Conservation (phyloP, 2,113 vertebrate species). For the Poecile atricapillus region DNA sequence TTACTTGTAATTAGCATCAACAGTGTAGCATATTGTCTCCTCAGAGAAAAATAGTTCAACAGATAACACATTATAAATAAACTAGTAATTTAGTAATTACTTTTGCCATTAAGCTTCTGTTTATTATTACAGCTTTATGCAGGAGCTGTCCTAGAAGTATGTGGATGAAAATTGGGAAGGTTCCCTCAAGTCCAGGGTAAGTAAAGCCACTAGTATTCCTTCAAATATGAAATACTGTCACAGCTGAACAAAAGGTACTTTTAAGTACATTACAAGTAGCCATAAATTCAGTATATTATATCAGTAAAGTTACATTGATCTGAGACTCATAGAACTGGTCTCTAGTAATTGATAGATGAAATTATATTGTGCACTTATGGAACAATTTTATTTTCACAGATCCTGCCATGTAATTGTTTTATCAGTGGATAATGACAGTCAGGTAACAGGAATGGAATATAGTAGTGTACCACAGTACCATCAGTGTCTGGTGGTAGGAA, state of each 20-base stretch:
- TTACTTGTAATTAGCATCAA: neutral
- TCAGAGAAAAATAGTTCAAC: neutral
- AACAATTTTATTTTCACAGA: neutral
- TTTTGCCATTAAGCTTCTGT: neutral
- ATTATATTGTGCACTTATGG: neutral
- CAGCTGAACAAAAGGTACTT: neutral
- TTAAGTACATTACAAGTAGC: neutral
- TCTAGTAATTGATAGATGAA: neutral
- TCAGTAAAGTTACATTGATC: neutral
- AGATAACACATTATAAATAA: neutral
- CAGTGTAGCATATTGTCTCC: neutral
- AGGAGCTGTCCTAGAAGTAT: slow-evolving; percentile 96
- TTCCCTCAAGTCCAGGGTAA: slow-evolving; percentile 99
- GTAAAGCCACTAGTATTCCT: neutral
- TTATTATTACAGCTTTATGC: slow-evolving; percentile 83
- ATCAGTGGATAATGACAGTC: neutral
- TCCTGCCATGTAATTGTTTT: neutral
- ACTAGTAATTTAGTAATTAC: neutral
- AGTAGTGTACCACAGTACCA: neutral
- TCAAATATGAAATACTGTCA: neutral
- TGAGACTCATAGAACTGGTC: neutral
- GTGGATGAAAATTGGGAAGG: slow-evolving; percentile 99
- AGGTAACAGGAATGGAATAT: neutral
- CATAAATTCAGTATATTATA: neutral
- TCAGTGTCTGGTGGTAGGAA: neutral